Evolutionary conservation across 2,797 vertebrate genomes (phyloP).

Genomic region (Rhynchonycteris naso): DNA sequence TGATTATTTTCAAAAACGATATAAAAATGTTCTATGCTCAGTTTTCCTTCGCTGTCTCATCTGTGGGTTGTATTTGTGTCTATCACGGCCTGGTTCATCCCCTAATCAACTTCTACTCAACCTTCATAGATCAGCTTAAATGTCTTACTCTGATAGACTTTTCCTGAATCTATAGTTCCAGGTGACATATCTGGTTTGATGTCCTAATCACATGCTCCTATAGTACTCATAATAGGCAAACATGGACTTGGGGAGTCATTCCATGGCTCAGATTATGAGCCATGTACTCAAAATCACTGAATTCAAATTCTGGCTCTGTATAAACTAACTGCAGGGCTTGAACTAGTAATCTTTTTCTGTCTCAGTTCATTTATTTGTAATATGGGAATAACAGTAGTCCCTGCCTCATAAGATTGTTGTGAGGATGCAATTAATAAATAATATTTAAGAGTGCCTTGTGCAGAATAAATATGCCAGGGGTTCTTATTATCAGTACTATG

Average conservation of each 20-base stretch:
- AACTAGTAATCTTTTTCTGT: background rate
- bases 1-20: background rate
- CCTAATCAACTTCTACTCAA: background rate
- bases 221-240: background rate
- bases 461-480: background rate
- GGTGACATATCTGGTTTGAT: background rate
- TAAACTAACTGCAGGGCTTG: background rate
- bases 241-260: background rate
- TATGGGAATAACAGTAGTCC: background rate
- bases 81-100: background rate
- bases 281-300: background rate
- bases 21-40: background rate
- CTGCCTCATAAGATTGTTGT: background rate
- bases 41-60: background rate
- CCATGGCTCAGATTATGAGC: background rate
- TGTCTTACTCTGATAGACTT: background rate
- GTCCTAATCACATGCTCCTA: background rate
- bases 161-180: background rate
- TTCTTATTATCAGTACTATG: background rate
- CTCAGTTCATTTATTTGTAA: background rate
- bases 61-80: background rate
- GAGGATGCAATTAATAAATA: background rate
- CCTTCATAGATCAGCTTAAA: background rate
- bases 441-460: background rate
- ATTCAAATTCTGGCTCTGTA: constrained; percentile 10